Conservation (phyloP, 2,113 vertebrate species). For the Rhegmatorhina hoffmannsi region DNA sequence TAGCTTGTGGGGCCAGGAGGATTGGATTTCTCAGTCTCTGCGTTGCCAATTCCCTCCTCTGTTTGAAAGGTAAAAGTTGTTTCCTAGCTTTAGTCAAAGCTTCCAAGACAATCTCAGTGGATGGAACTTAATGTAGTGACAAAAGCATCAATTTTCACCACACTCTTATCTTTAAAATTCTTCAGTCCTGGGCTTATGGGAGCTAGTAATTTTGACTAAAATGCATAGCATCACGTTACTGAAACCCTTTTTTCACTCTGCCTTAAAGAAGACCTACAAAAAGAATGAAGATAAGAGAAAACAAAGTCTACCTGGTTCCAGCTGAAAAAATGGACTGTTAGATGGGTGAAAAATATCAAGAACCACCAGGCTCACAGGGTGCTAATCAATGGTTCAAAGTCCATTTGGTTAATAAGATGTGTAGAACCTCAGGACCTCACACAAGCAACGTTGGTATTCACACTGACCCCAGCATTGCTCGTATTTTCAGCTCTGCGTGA, state of each 20-base stretch:
- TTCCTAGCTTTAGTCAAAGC: not conserved
- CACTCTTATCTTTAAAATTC: not conserved
- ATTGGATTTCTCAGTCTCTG: not conserved
- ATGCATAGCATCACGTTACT: not conserved
- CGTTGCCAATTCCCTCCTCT: not conserved
- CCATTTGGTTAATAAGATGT: not conserved
- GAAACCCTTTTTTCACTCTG: not conserved
- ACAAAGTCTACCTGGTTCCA: not conserved
- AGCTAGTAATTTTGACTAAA: not conserved
- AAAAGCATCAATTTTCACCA: not conserved
- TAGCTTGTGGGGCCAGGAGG: not conserved
- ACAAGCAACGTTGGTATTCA: not conserved
- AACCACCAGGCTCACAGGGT: not conserved
- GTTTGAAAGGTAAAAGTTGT: not conserved
- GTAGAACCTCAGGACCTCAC: not conserved
- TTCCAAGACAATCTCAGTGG: not conserved
- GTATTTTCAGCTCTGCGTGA: not conserved
- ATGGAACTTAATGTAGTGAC: not conserved
- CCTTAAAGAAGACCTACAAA: not conserved
- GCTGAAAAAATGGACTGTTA: not conserved
- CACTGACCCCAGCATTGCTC: not conserved
- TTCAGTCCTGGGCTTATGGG: not conserved
- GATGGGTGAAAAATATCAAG: not conserved
- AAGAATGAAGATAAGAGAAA: not conserved
- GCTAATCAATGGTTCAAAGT: not conserved